These are phyloP conservation scores for Suricata suricatta DNA, from an alignment of 2,113 vertebrate species.

Conservation along the genomic window DNA sequence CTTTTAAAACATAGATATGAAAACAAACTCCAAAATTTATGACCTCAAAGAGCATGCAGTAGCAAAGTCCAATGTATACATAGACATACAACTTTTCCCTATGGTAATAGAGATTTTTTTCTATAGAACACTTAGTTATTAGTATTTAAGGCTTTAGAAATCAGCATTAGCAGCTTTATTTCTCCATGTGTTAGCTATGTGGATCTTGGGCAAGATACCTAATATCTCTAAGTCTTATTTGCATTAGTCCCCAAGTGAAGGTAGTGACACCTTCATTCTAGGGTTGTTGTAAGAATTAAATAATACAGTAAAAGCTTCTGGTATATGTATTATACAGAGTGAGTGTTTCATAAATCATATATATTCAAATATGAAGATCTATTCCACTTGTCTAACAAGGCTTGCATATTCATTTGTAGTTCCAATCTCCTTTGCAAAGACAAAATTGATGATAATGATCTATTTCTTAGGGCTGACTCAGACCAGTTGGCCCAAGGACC, in stretches of 20 bases:
- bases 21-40: neutral
- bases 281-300: constrained; percentile 32
- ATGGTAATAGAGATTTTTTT: neutral
- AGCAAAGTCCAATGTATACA: neutral
- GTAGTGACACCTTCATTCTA: neutral
- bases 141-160: neutral
- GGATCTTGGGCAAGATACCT: neutral
- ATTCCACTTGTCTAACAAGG: constrained; percentile 8
- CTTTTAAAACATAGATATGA: neutral
- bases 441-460: constrained; percentile 43
- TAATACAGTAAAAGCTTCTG: neutral
- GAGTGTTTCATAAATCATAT: neutral
- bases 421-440: constrained; percentile 28
- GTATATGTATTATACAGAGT: neutral
- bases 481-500: constrained; percentile 14
- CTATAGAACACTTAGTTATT: neutral
- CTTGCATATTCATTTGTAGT: neutral
- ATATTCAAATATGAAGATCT: neutral
- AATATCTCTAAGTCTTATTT: constrained; percentile 42
- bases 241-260: constrained; percentile 3
- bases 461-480: constrained; percentile 68
- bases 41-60: neutral
- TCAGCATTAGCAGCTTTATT: neutral
- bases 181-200: neutral
- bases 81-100: neutral